phyloP scores from a whole-genome alignment of 2,888 invertebrate genomes.

The Anodontia alba region DNA sequence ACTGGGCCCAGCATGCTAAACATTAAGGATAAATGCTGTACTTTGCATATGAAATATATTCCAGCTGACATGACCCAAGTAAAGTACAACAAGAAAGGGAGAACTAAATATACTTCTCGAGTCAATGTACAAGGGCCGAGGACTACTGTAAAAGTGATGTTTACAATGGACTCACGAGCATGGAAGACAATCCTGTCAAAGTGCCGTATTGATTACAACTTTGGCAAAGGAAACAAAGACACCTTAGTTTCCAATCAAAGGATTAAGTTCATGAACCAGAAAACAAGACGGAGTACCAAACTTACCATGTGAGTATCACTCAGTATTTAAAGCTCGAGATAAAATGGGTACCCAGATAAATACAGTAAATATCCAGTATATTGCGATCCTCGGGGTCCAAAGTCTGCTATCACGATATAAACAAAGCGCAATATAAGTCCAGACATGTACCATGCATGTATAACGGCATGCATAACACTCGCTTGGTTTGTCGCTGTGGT shows the following conservation, averaged over 20 bases:
- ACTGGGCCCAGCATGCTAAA: too few relatives aligned
- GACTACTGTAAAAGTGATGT: constrained; percentile 36
- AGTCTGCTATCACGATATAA: not conserved
- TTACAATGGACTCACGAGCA: constrained; percentile 49
- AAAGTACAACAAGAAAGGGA: constrained; percentile 40
- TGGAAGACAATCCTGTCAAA: constrained; percentile 46
- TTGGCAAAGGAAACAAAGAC: constrained; percentile 62
- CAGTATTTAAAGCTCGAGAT: too few relatives aligned
- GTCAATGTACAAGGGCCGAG: constrained; percentile 45
- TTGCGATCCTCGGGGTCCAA: too few relatives aligned
- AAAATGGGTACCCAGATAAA: too few relatives aligned
- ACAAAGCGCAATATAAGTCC: too few relatives aligned
- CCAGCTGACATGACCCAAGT: constrained; percentile 35
- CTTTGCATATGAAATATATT: too few relatives aligned
- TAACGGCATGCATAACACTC: too few relatives aligned
- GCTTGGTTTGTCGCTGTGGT: too few relatives aligned
- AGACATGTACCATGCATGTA: too few relatives aligned
- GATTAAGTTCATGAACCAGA: constrained; percentile 51
- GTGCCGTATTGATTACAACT: constrained; percentile 63
- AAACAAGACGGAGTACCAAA: constrained; percentile 50
- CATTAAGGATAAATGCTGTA: too few relatives aligned
- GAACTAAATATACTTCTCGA: constrained; percentile 41
- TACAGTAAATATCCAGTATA: too few relatives aligned
- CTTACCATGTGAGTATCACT: constrained; percentile 60
- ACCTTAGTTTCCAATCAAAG: constrained; percentile 61